Evolutionary conservation across 53 echinoderm and acorn worm genomes (phyloP).

Genomic region (Echinarachnius parma): DNA sequence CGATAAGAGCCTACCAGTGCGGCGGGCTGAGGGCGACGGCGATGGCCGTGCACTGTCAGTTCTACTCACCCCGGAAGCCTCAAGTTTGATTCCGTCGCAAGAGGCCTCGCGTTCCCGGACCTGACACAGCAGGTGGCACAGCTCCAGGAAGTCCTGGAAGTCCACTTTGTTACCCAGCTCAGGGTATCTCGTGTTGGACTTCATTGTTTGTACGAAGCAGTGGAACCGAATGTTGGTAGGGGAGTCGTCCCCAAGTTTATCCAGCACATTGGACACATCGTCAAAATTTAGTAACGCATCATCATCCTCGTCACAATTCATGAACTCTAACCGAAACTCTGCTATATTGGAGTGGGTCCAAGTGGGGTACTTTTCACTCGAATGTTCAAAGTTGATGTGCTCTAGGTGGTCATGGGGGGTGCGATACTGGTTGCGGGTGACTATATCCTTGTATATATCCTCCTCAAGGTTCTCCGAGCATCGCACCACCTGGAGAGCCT

Average conservation of each 20-base stretch:
- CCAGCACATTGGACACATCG: conserved; percentile 76
- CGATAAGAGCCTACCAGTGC: conserved; percentile 19
- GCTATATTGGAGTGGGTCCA: conserved; percentile 89
- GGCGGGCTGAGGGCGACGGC: conserved; percentile 12
- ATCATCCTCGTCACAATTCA: conserved; percentile 76
- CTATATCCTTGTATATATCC: conserved; percentile 93
- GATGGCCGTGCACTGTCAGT: conserved; percentile 26
- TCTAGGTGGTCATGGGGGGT: conserved; percentile 82
- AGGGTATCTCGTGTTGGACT: conserved; percentile 40
- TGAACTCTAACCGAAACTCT: conserved; percentile 96
- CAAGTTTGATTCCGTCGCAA: conserved; percentile 25
- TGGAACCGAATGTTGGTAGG: conserved; percentile 76
- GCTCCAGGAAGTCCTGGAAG: conserved; percentile 92
- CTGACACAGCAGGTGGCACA: conserved; percentile 78
- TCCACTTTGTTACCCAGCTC: conserved; percentile 87
- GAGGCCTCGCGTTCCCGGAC: conserved; percentile 56
- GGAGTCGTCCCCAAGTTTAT: conserved; percentile 92
- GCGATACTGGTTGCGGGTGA: conserved; percentile 67
- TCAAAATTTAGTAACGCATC: conserved; percentile 92
- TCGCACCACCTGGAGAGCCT: conserved; percentile 59
- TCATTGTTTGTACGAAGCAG: conserved; percentile 81
- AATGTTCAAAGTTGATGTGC: conserved; percentile 84
- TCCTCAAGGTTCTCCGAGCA: conserved; percentile 87
- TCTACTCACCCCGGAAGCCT: conserved; percentile 38
- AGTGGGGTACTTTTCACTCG: conserved; percentile 72